Conservation (phyloP, 2,113 vertebrate genomes). For the Apteryx mantelli region DNA sequence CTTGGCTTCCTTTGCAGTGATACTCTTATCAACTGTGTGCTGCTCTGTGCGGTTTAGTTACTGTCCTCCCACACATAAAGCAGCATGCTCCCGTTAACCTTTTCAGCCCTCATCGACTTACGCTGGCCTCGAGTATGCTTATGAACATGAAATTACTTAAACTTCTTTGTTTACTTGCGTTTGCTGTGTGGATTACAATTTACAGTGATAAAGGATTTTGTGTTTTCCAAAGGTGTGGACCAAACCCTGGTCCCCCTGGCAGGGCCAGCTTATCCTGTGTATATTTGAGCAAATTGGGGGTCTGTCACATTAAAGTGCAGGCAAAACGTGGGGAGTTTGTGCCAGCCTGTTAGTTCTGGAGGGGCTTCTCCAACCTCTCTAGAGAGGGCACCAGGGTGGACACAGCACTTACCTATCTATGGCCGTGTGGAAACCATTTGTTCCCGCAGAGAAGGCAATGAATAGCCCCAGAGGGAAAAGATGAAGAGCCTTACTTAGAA, state of each 20-base stretch:
- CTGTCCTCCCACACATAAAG: neutral
- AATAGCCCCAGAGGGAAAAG: neutral
- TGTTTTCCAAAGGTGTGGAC: neutral
- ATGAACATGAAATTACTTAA: neutral
- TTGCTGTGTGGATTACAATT: neutral
- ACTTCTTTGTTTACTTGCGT: neutral
- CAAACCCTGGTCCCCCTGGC: neutral
- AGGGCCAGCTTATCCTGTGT: neutral
- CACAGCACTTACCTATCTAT: neutral
- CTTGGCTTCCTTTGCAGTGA: neutral
- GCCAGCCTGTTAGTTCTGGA: neutral
- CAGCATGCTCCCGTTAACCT: neutral
- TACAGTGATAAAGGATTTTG: neutral
- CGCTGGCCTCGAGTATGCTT: neutral
- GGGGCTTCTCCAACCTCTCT: neutral
- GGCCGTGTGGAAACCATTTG: neutral
- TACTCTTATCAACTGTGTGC: neutral
- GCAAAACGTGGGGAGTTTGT: neutral
- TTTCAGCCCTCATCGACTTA: neutral
- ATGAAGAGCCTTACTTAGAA: neutral
- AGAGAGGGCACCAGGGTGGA: neutral
- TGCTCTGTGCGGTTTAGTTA: neutral
- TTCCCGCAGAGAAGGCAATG: neutral
- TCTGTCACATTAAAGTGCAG: neutral
- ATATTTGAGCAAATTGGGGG: neutral